Conservation (phyloP, 2,797 vertebrate species). For the Coregonus suidteri region DNA sequence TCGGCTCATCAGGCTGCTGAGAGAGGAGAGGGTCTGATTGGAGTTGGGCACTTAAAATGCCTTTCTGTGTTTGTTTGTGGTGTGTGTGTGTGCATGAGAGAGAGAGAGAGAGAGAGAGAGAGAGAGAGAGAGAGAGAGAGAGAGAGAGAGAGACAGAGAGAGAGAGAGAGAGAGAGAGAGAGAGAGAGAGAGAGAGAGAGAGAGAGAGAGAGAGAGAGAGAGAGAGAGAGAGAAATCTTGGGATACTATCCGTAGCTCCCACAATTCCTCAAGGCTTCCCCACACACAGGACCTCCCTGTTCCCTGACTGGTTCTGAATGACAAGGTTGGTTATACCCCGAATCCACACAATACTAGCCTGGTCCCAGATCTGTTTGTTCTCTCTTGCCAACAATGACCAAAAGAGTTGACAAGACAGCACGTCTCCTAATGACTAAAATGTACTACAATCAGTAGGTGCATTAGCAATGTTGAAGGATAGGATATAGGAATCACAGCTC, state of each 20-base stretch:
- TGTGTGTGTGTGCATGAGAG: conserved; percentile 43
- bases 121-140: too few relatives aligned
- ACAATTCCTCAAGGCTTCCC: background rate
- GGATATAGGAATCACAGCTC: too few relatives aligned
- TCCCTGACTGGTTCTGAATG: background rate
- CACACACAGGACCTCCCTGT: background rate
- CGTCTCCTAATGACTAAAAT: too few relatives aligned
- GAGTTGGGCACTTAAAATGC: background rate
- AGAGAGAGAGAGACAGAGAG: background rate
- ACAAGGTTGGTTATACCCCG: background rate
- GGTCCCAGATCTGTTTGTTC: background rate
- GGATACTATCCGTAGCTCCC: conserved; percentile 44
- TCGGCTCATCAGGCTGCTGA: conserved; percentile 39
- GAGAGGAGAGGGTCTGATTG: background rate
- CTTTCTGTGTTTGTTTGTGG: conserved; percentile 53
- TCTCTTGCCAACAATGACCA: background rate
- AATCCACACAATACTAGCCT: background rate
- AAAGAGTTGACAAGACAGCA: background rate
- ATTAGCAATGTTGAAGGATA: too few relatives aligned
- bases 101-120: background rate
- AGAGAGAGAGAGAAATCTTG: conserved; percentile 3
- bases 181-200: too few relatives aligned
- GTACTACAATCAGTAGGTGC: too few relatives aligned
- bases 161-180: background rate
- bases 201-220: too few relatives aligned